Evolutionary conservation across 2,888 invertebrate genomes (phyloP), one percentile per base, ranked within the genome.

Genomic region (Chirona hameri): DNA sequence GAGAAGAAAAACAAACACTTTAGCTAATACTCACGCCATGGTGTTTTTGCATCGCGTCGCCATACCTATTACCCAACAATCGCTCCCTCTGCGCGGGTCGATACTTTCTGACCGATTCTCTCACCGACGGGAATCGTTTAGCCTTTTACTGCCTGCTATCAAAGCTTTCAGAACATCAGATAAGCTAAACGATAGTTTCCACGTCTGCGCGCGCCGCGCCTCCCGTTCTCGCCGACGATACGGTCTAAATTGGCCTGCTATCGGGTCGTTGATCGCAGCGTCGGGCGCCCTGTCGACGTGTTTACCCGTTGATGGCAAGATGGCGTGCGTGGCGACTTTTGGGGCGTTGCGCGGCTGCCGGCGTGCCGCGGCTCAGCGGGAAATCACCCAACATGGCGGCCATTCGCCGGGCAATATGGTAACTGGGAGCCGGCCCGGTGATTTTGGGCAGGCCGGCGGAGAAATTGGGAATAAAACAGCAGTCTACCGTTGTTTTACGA

Each of bases 171-270:
- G 24, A 21, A 4, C 60, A 60, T 60, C 60, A 60, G 60, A 60
- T 60, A 60, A 60, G n/a, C 21, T 60, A 60, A 60, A n/a, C 60
- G 60, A 60, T 60, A 60, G 60, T 60, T 60, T 60, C 24, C 60
- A 24, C 5, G 60, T 5, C 60, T 48, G 60, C n/a, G 5, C n/a
- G 60, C 24, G 60, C 7, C n/a, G 21, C 4, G 24, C 21, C 60
- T 1, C 24, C 60, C n/a, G 24, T n/a, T 60, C 60, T 7, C 60
- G n/a, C 21, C n/a, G 60, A 7, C 60, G 60, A 60, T 60, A 60
- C 5, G 60, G 60, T 60, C 60, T 60, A 60, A 60, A 60, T 60
- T 60, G 60, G 60, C 60, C n/a, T 24, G 60, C 60, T 60, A 60
- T 60, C 60, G 24, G 24, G 24, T n/a, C 24, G 60, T 60, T 60